These are phyloP conservation scores for Proteles cristata DNA, from an alignment of 2,113 vertebrate genomes.

Conservation along the genomic window DNA sequence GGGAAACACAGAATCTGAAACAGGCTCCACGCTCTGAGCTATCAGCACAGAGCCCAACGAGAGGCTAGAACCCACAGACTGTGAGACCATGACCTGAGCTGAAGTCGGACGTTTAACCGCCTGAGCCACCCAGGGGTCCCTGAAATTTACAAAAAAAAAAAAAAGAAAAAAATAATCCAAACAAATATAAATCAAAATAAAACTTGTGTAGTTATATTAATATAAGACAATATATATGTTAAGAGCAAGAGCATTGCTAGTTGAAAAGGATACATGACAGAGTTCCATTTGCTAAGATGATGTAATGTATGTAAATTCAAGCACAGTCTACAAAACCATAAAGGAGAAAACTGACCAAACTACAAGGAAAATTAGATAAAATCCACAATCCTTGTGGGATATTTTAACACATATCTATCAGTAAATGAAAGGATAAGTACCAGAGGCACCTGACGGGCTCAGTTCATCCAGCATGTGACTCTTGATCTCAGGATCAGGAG, in stretches of 20 bases:
- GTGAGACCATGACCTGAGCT: no score
- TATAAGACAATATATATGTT: neutral
- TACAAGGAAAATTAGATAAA: neutral
- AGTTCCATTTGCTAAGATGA: neutral
- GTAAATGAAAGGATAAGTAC: neutral
- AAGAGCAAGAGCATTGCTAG: neutral
- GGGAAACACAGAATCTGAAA: no score
- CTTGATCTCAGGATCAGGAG: no score
- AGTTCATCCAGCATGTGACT: no score
- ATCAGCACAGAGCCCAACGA: no score
- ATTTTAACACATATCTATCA: neutral
- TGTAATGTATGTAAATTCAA: neutral
- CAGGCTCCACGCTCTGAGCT: no score
- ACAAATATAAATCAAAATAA: neutral
- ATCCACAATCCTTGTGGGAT: neutral
- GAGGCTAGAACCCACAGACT: no score
- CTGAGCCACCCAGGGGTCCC: no score
- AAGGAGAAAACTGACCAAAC: neutral
- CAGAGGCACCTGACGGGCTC: no score
- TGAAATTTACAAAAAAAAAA: no score
- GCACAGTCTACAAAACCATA: neutral
- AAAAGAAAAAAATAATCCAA: neutral
- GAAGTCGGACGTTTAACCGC: no score
- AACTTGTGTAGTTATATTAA: neutral
- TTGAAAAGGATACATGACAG: neutral